A percentile compares a stretch with the other conserved stretches of the same genome.
These are phyloP conservation scores for Spongilla lacustris DNA, from an alignment of 37 sponge, comb jelly and placozoan species.

Conservation along the genomic window DNA sequence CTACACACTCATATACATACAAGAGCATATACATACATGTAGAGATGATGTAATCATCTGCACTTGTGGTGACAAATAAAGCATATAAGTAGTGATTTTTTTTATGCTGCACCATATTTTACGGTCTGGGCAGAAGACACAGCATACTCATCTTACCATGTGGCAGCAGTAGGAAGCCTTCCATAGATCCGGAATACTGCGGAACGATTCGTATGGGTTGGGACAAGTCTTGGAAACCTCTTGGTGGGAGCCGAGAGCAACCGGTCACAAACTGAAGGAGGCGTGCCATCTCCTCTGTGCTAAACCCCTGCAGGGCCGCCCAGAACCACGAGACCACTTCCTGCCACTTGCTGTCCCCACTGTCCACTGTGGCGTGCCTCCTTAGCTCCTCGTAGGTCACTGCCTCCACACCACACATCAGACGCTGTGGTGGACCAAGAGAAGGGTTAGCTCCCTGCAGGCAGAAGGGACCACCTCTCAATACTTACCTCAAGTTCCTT, in stretches of 20 bases:
- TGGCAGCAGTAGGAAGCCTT: slow-evolving; percentile 84
- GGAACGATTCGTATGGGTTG: slow-evolving; percentile 73
- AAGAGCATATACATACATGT: too few relatives aligned
- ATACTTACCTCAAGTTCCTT: slow-evolving; percentile 90
- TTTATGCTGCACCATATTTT: too few relatives aligned
- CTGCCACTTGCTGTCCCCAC: slow-evolving; percentile 28
- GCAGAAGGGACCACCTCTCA: too few relatives aligned
- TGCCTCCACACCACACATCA: slow-evolving; percentile 86
- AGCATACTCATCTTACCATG: slow-evolving; percentile 62
- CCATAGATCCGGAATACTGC: slow-evolving; percentile 57
- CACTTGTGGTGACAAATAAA: too few relatives aligned
- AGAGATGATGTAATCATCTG: too few relatives aligned
- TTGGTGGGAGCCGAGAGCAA: slow-evolving; percentile 90
- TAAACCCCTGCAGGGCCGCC: slow-evolving; percentile 75
- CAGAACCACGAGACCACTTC: slow-evolving; percentile 86
- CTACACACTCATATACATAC: too few relatives aligned
- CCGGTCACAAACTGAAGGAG: slow-evolving; percentile 85
- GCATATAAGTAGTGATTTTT: too few relatives aligned
- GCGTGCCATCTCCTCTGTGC: slow-evolving; percentile 85
- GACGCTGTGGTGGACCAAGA: slow-evolving; percentile 40
- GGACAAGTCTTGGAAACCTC: slow-evolving; percentile 79
- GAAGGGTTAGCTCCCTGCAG: too few relatives aligned
- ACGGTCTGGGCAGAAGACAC: too few relatives aligned
- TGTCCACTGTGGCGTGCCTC: slow-evolving; percentile 44
- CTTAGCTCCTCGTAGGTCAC: slow-evolving; percentile 74